These are phyloP conservation scores for Trichopria drosophilae DNA, from an alignment of 2,888 invertebrate genomes.

Conservation along the genomic window DNA sequence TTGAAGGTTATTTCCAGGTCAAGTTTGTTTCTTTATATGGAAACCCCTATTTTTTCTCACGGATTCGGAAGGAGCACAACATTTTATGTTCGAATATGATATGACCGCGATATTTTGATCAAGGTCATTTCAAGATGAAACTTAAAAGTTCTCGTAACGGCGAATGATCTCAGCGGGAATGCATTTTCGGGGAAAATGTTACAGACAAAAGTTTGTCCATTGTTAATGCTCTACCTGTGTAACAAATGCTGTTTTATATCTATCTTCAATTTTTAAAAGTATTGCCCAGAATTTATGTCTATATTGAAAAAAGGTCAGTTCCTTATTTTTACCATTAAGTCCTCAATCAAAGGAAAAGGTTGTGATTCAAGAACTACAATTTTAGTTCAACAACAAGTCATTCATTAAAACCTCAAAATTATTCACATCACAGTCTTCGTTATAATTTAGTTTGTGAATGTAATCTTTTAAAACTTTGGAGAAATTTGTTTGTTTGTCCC, in stretches of 20 bases:
- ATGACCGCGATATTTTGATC: slow-evolving; percentile 22
- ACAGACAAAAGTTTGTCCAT: slow-evolving; percentile 29
- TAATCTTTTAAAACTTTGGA: no score
- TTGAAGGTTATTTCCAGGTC: no score
- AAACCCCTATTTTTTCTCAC: no score
- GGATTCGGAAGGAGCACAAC: no score
- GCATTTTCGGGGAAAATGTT: slow-evolving; percentile 30
- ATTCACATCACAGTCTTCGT: slow-evolving; percentile 23
- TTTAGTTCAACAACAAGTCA: slow-evolving; percentile 35
- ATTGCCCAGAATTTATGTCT: slow-evolving; percentile 42
- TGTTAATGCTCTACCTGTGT: slow-evolving; percentile 15
- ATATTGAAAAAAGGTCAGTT: slow-evolving; percentile 31
- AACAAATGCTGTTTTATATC: slow-evolving; percentile 32
- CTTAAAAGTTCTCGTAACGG: slow-evolving; percentile 26
- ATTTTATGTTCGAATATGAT: no score
- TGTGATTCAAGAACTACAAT: slow-evolving; percentile 34
- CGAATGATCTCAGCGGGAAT: slow-evolving; percentile 28
- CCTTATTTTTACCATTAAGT: slow-evolving; percentile 32
- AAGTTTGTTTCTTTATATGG: no score
- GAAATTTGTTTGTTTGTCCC: background rate
- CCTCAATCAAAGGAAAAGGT: slow-evolving; percentile 38
- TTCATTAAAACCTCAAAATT: slow-evolving; percentile 25
- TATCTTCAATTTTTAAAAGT: slow-evolving; percentile 32
- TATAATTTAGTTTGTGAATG: slow-evolving; percentile 30
- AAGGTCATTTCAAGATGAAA: slow-evolving; percentile 24